Percentiles rank a stretch among this genome's conserved stretches.
Conservation (phyloP, 2,888 invertebrate species). For the Chloroclysta siterata region DNA sequence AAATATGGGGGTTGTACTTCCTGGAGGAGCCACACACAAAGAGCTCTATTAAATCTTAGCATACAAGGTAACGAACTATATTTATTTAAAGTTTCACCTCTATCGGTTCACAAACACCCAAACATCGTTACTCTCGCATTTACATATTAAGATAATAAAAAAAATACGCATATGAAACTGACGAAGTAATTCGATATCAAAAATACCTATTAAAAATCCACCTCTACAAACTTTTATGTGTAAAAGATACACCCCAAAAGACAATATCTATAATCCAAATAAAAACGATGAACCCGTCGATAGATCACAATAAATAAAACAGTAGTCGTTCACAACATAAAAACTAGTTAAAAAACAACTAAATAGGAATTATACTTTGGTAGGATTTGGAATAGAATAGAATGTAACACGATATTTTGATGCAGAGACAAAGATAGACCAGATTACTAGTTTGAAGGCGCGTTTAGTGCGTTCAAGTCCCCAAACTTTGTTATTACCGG, state of each 20-base stretch:
- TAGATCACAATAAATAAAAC: slow-evolving; percentile 29
- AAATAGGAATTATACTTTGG: neutral
- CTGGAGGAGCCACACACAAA: no score
- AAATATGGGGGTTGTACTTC: no score
- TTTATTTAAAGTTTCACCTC: no score
- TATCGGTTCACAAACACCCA: no score
- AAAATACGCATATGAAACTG: no score
- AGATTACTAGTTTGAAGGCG: slow-evolving; percentile 14
- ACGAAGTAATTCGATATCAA: slow-evolving; percentile 8
- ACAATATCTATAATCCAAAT: slow-evolving; percentile 12
- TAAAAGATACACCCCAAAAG: slow-evolving; percentile 1
- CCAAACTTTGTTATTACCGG: no score
- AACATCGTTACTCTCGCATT: no score
- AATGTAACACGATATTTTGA: slow-evolving; percentile 18
- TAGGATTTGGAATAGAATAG: slow-evolving; percentile 12
- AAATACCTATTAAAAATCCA: slow-evolving; percentile 6
- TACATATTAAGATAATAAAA: no score
- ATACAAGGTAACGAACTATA: no score
- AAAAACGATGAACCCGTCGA: slow-evolving; percentile 20
- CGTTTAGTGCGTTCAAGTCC: slow-evolving; percentile 15
- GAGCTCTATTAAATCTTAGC: no score
- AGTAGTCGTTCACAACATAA: slow-evolving; percentile 10
- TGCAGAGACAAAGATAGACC: slow-evolving; percentile 9
- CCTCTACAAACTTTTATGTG: slow-evolving; percentile 19
- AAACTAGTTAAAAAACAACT: neutral